phyloP scores from a whole-genome alignment of 2,888 invertebrate genomes.

The Schizotus pectinicornis region DNA sequence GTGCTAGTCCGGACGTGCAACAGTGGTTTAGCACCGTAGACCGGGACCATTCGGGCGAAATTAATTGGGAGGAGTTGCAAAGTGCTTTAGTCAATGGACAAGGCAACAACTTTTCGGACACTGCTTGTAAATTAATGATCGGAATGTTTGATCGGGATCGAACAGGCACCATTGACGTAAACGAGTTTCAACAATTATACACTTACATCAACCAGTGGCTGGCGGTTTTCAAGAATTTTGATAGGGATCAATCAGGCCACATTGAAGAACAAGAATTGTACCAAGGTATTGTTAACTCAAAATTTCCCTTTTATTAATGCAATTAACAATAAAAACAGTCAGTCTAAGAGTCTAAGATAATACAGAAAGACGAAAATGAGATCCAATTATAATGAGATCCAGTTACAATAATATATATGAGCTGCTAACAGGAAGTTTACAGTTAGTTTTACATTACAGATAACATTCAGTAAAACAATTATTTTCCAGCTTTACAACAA shows the following conservation, averaged over 20 bases:
- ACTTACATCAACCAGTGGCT: constrained; percentile 91
- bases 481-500: constrained; percentile 73
- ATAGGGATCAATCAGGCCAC: constrained; percentile 82
- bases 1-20: constrained; percentile 74
- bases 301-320: neutral
- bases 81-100: constrained; percentile 85
- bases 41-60: constrained; percentile 81
- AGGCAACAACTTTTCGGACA: constrained; percentile 82
- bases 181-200: constrained; percentile 86
- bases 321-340: neutral
- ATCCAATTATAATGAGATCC: neutral
- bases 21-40: constrained; percentile 88
- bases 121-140: constrained; percentile 87
- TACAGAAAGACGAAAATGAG: too few species aligned
- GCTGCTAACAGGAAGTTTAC: neutral
- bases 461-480: constrained; percentile 14
- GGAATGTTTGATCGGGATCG: constrained; percentile 89
- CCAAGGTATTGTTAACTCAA: constrained; percentile 66
- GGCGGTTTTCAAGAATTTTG: constrained; percentile 82
- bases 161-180: constrained; percentile 81
- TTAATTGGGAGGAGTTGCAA: constrained; percentile 77
- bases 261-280: constrained; percentile 82
- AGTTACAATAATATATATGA: neutral
- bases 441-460: neutral
- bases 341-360: too few species aligned